Evolutionary conservation across 2,797 vertebrate genomes (phyloP).

Genomic region (Cryptoblepharus egeriae): DNA sequence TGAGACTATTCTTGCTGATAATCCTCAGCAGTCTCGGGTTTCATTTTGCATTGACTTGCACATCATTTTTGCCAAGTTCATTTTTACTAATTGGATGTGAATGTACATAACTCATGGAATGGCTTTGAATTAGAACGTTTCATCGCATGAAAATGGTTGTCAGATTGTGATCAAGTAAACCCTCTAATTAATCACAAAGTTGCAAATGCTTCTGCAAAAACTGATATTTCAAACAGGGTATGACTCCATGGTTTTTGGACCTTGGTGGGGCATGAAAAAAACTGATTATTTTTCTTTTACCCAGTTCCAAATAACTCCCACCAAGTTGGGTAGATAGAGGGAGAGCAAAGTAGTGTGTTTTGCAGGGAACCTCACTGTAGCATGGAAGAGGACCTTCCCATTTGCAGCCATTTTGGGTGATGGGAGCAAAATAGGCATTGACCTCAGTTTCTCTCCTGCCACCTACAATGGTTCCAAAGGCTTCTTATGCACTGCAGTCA

Average conservation of each 20-base stretch:
- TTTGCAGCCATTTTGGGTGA: too few species aligned
- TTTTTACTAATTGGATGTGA: slow-evolving; percentile 28
- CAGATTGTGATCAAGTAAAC: neutral
- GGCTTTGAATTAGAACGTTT: neutral
- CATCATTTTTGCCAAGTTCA: slow-evolving; percentile 20
- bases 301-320: neutral
- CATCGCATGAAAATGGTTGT: slow-evolving; percentile 36
- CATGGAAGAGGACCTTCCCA: too few species aligned
- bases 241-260: too few species aligned
- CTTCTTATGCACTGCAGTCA: too few species aligned
- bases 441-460: too few species aligned
- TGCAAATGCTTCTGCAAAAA: neutral
- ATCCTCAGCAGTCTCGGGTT: neutral
- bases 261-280: neutral
- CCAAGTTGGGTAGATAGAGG: too few species aligned
- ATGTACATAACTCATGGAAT: slow-evolving; percentile 8
- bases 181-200: slow-evolving; percentile 2
- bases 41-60: slow-evolving; percentile 43
- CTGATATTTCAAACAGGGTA: slow-evolving; percentile 20
- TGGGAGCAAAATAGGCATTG: too few species aligned
- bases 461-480: too few species aligned
- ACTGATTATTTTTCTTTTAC: neutral
- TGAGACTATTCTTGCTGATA: slow-evolving; percentile 32
- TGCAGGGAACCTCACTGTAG: too few species aligned
- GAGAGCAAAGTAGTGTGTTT: too few species aligned